These are phyloP conservation scores for Lasiommata megera DNA, from an alignment of 2,888 invertebrate species.

Conservation along the genomic window DNA sequence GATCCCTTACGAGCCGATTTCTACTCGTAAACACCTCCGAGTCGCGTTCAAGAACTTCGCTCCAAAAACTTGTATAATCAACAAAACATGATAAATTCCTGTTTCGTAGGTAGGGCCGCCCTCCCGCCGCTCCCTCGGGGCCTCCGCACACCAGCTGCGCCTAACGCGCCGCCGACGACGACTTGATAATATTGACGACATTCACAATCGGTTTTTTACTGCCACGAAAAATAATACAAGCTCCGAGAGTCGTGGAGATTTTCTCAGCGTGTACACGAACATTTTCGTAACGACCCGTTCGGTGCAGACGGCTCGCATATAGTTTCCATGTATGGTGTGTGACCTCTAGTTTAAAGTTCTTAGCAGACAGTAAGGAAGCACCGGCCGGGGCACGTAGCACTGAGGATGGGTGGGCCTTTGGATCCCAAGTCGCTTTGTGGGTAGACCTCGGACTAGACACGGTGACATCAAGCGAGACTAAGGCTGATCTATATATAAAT, in stretches of 20 bases:
- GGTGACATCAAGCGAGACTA: too few relatives aligned
- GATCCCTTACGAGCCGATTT: too few relatives aligned
- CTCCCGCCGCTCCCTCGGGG: background rate
- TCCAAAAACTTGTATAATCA: background rate
- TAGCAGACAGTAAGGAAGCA: too few relatives aligned
- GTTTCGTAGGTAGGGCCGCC: background rate
- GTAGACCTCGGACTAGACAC: too few relatives aligned
- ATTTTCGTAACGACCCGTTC: background rate
- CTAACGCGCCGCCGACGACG: constrained; percentile 15
- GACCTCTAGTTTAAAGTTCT: too few relatives aligned
- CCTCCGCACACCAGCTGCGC: constrained; percentile 12
- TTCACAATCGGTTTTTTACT: constrained; percentile 15
- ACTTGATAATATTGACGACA: constrained; percentile 15
- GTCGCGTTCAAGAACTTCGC: too few relatives aligned
- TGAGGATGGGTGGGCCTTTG: too few relatives aligned
- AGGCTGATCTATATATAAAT: too few relatives aligned
- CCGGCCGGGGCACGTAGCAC: too few relatives aligned
- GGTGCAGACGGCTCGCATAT: background rate
- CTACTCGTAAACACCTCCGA: too few relatives aligned
- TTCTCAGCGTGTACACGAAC: background rate
- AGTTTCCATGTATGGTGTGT: too few relatives aligned
- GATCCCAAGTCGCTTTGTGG: too few relatives aligned
- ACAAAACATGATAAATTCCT: background rate
- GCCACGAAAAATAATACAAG: background rate
- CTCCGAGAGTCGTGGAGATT: background rate